These are phyloP conservation scores for Eulemur mongoz DNA, from an alignment of 2,797 vertebrate genomes.

Conservation along the genomic window DNA sequence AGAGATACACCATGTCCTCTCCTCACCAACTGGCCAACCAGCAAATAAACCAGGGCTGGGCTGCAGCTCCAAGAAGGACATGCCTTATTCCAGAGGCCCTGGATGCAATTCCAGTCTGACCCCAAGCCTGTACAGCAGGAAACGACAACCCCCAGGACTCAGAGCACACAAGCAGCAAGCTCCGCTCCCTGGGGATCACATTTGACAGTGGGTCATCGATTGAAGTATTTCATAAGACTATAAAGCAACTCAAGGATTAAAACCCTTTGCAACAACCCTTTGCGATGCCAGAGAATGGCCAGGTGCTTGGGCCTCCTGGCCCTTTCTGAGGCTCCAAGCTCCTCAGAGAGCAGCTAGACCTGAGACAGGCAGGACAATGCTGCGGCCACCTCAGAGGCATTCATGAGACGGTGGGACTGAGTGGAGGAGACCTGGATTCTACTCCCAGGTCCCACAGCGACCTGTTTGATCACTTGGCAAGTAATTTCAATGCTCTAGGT, in stretches of 20 bases:
- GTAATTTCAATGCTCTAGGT: background rate
- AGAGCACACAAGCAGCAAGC: background rate
- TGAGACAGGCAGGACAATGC: background rate
- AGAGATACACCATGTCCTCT: background rate
- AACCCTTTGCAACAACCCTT: background rate
- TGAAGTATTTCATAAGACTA: background rate
- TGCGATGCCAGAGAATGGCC: background rate
- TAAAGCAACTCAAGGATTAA: background rate
- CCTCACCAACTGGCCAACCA: background rate
- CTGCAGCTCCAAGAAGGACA: background rate
- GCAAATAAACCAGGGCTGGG: background rate
- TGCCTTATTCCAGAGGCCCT: background rate
- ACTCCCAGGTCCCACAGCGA: too few species aligned
- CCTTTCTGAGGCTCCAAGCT: background rate
- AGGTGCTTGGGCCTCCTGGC: rapidly evolving
- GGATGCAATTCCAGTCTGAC: background rate
- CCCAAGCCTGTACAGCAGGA: background rate
- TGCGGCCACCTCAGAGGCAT: background rate
- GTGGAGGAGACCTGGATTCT: background rate
- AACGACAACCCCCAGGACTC: background rate
- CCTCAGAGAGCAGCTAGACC: background rate
- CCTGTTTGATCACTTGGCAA: background rate
- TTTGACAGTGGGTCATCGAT: background rate
- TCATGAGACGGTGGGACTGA: background rate
- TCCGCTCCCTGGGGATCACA: background rate